phyloP scores from a whole-genome alignment of 2,888 invertebrate genomes.

The Nysson spinosus region DNA sequence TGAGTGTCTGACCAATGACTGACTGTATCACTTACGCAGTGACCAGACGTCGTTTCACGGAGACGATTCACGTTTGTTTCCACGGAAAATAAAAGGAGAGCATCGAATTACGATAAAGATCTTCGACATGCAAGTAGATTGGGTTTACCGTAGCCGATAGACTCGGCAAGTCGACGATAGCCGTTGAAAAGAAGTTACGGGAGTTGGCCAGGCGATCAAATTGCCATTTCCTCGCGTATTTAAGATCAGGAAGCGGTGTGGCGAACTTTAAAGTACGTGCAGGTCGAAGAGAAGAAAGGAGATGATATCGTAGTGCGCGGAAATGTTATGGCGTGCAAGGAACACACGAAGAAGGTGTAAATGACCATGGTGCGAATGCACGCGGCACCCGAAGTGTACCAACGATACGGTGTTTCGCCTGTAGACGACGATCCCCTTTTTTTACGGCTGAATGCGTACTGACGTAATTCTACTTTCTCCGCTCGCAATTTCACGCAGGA shows the following conservation, averaged over 20 bases:
- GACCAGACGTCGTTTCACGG: not conserved
- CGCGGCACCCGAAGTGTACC: constrained; percentile 42
- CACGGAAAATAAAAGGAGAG: not conserved
- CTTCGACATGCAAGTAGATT: constrained; percentile 30
- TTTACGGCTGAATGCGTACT: constrained; percentile 36
- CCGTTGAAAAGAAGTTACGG: constrained; percentile 12
- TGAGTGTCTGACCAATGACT: constrained; percentile 54
- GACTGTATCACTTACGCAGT: constrained; percentile 47
- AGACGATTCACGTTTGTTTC: not conserved
- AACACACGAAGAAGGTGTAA: constrained; percentile 59
- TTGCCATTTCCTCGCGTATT: constrained; percentile 46
- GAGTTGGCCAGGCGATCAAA: constrained; percentile 31
- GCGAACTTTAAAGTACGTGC: constrained; percentile 50
- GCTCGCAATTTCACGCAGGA: constrained; percentile 1
- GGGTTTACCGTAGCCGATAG: constrained; percentile 5
- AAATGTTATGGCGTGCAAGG: constrained; percentile 61
- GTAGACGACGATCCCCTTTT: constrained; percentile 28
- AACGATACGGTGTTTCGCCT: constrained; percentile 37
- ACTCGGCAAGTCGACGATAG: constrained; percentile 1
- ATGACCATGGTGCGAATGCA: constrained; percentile 50
- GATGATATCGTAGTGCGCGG: constrained; percentile 59
- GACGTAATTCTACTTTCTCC: constrained; percentile 32
- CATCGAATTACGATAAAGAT: constrained; percentile 6
- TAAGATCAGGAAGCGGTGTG: constrained; percentile 42
- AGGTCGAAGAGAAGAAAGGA: constrained; percentile 42